phyloP scores from a whole-genome alignment of 2,797 vertebrate species.

The Champsocephalus esox region DNA sequence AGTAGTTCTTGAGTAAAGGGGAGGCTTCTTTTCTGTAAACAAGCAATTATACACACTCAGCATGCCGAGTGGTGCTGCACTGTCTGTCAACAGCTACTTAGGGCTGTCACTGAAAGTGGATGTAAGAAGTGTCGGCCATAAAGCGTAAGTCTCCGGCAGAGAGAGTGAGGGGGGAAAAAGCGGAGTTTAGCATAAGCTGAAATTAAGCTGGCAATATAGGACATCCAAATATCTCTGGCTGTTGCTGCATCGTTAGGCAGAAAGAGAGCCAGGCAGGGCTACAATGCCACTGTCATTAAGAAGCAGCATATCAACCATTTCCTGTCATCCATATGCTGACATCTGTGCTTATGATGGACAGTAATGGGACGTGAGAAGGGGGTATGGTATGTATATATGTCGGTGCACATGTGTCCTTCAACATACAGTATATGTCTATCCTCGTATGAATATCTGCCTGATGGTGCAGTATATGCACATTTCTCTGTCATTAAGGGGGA shows the following conservation, averaged over 20 bases:
- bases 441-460: slow-evolving; percentile 29
- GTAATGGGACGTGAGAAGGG: slow-evolving; percentile 38
- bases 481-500: slow-evolving; percentile 14
- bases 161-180: slow-evolving; percentile 37
- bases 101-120: slow-evolving; percentile 76
- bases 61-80: slow-evolving; percentile 64
- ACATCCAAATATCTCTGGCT: slow-evolving; percentile 72
- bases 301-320: slow-evolving; percentile 47
- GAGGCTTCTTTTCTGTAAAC: slow-evolving; percentile 75
- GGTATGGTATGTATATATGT: slow-evolving; percentile 10
- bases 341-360: slow-evolving; percentile 46
- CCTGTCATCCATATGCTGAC: slow-evolving; percentile 44
- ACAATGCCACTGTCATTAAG: slow-evolving; percentile 57
- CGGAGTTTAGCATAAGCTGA: slow-evolving; percentile 82
- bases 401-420: slow-evolving; percentile 23
- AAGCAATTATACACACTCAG: slow-evolving; percentile 81
- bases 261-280: slow-evolving; percentile 57
- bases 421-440: slow-evolving; percentile 29
- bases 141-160: slow-evolving; percentile 70
- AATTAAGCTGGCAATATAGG: slow-evolving; percentile 83
- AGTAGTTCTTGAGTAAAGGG: slow-evolving; percentile 59
- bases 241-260: slow-evolving; percentile 73
- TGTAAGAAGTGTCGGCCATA: slow-evolving; percentile 70
- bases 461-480: slow-evolving; percentile 8
- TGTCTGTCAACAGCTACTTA: slow-evolving; percentile 81